Conservation (phyloP, 2,113 vertebrate species). For the Cynoglossus semilaevis region DNA sequence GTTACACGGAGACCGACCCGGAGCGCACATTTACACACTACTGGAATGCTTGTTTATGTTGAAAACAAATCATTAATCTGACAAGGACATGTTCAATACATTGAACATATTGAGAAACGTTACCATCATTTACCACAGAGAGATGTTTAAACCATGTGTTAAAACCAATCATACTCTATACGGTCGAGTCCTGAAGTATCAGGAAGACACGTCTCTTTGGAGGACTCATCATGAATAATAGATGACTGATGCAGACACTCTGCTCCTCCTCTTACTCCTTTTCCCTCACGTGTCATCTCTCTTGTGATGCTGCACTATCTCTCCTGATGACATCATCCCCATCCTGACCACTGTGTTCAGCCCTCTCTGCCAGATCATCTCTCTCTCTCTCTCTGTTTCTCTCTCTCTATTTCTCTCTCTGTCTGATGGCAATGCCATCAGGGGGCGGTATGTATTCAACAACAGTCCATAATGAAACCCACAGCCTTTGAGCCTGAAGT, state of each 20-base stretch:
- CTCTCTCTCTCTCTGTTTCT: neutral
- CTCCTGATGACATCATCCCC: slow-evolving; percentile 38
- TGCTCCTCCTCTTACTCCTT: slow-evolving; percentile 7
- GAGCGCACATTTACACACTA: no score
- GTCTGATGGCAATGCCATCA: neutral
- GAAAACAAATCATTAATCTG: no score
- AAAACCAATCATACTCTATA: no score
- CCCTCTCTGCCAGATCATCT: neutral
- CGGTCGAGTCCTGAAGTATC: slow-evolving; percentile 47
- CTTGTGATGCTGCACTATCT: slow-evolving; percentile 59
- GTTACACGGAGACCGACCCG: no score
- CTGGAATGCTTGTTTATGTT: no score
- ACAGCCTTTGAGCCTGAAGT: no score
- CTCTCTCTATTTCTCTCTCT: slow-evolving; percentile 1
- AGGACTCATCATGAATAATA: slow-evolving; percentile 52
- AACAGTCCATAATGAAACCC: no score
- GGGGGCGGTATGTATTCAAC: no score
- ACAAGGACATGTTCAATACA: no score
- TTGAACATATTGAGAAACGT: no score
- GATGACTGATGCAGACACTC: slow-evolving; percentile 21
- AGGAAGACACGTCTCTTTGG: slow-evolving; percentile 55
- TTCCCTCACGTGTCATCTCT: slow-evolving; percentile 25
- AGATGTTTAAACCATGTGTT: slow-evolving; percentile 2
- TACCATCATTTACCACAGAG: no score
- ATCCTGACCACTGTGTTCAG: slow-evolving; percentile 1